phyloP scores from a whole-genome alignment of 2,797 vertebrate genomes.

The Scolopax bukidnonensis region DNA sequence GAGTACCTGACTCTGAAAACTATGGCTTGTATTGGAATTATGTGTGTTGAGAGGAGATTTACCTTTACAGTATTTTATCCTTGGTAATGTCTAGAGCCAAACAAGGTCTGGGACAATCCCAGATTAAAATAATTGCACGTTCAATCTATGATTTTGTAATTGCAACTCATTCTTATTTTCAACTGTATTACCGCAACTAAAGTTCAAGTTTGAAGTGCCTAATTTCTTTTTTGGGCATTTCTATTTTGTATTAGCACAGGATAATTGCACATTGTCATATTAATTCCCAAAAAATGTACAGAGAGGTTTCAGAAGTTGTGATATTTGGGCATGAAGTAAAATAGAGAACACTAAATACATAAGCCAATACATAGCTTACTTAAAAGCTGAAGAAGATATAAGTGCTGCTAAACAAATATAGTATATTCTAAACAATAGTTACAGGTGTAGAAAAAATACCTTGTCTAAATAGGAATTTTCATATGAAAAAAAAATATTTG shows the following conservation, averaged over 20 bases:
- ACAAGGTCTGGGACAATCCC: neutral
- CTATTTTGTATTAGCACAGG: neutral
- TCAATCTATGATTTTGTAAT: neutral
- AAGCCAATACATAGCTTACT: neutral
- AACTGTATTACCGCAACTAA: neutral
- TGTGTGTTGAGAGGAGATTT: neutral
- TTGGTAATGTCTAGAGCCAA: neutral
- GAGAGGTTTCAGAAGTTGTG: neutral
- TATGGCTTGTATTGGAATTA: neutral
- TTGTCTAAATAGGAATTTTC: neutral
- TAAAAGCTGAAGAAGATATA: neutral
- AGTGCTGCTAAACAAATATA: neutral
- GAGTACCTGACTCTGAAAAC: neutral
- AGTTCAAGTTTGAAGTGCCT: neutral
- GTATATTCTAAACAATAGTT: neutral
- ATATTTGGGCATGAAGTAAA: neutral
- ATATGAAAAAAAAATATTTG: neutral
- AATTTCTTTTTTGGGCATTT: neutral
- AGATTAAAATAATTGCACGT: neutral
- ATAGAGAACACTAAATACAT: neutral
- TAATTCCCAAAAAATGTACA: neutral
- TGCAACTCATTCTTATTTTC: neutral
- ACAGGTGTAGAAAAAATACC: neutral
- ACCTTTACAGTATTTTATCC: neutral
- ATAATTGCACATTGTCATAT: neutral